Base-by-base conservation (phyloP, 2,888 invertebrate genomes). In the Callyntrura sp. region DNA sequence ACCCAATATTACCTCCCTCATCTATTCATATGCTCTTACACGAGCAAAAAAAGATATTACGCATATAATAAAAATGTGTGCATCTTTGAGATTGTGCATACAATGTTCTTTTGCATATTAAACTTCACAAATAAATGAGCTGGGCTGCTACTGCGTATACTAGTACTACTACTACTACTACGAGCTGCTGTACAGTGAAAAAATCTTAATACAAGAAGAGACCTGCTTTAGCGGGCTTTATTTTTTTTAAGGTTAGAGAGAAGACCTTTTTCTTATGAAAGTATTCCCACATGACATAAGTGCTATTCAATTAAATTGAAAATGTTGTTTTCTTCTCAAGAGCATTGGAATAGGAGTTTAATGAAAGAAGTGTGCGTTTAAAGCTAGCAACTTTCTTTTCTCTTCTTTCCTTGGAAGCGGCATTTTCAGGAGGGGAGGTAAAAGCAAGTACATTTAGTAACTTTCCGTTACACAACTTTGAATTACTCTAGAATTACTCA, bases 251-350 rank as follows among this genome's bases (percentile, higher is more conserved):
- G 8, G 20, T 62, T 65, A 65, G n/a, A 12, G 28, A 4, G 3
- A 65, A 12, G 6, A 35, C 2, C 45, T 9, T 9, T n/a, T 70
- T 45, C 45, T 43, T 43, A 43, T 20, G 70, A n/a, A 35, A n/a
- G 17, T 45, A 43, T 70, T 70, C 35, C 43, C 45, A 45, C 17
- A 11, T 20, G 70, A 45, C n/a, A 45, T 9, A 65, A 25, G 28
- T 23, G 65, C 65, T 28, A 65, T 70, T 70, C 70, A 70, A 70
- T 70, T 70, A 70, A 70, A 70, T 43, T 35, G 70, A 45, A 70
- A 70, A 70, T 43, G 35, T 62, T 65, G 35, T 62, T 65, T 65
- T 28, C 65, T 65, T 70, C 70, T 17, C 70, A 70, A 70, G 70
- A 35, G 70, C 70, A 70, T 70, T n/a, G 43, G 14, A 70, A 70